Evolutionary conservation across 2,113 vertebrate species (phyloP).

Genomic region (Gobius niger): DNA sequence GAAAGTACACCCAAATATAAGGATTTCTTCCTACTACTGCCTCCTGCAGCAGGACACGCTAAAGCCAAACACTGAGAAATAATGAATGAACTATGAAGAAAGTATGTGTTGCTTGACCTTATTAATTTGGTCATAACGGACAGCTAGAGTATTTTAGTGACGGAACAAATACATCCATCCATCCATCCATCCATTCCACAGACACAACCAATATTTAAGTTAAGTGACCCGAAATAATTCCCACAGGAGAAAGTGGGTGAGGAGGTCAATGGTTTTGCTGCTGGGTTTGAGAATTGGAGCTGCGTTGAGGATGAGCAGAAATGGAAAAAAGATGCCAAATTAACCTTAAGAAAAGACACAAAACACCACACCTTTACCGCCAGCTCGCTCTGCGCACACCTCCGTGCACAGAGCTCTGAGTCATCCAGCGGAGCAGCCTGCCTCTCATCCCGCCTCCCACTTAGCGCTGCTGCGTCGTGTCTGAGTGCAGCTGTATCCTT

Average conservation of each 20-base stretch:
- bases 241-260: not conserved
- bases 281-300: not conserved
- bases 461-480: constrained; percentile 42
- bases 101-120: too few relatives aligned
- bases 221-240: not conserved
- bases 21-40: not conserved
- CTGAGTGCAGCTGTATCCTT: constrained; percentile 54
- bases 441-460: constrained; percentile 44
- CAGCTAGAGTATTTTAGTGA: too few relatives aligned
- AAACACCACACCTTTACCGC: constrained; percentile 39
- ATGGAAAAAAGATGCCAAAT: not conserved
- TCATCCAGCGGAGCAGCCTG: constrained; percentile 50
- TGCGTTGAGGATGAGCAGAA: not conserved
- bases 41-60: not conserved
- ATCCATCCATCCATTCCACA: too few relatives aligned
- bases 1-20: constrained; percentile 7
- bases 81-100: not conserved
- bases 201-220: too few relatives aligned
- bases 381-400: constrained; percentile 39
- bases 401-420: constrained; percentile 49
- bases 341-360: constrained; percentile 37
- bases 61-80: not conserved
- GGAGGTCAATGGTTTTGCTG: not conserved
- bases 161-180: too few relatives aligned
- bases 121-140: too few relatives aligned